These are phyloP conservation scores for Neuroscelio doddi DNA, from an alignment of 2,888 invertebrate species.

Conservation along the genomic window DNA sequence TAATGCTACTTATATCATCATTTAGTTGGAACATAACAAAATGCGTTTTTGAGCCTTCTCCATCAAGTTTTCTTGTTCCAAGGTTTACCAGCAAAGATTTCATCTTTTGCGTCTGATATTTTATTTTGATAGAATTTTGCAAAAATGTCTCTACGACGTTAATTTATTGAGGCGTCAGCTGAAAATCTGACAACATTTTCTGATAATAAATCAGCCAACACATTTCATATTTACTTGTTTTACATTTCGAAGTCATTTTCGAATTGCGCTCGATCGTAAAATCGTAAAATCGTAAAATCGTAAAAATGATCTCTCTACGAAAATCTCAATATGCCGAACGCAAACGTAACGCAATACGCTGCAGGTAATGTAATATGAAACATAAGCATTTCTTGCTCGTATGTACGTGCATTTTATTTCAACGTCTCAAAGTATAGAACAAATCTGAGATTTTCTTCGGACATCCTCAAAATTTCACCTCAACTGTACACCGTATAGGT, in stretches of 20 bases:
- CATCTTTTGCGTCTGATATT: too few species aligned
- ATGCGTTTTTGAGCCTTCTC: not conserved
- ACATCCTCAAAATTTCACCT: not conserved
- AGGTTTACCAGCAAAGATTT: not conserved
- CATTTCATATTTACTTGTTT: too few species aligned
- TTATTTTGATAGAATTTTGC: too few species aligned
- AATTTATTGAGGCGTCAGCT: too few species aligned
- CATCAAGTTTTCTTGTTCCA: not conserved
- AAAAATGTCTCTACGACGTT: too few species aligned
- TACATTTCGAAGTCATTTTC: not conserved
- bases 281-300: not conserved
- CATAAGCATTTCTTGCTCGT: not conserved
- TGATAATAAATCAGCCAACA: too few species aligned
- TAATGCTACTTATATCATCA: not conserved
- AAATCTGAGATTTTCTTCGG: not conserved
- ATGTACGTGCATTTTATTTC: constrained; percentile 8
- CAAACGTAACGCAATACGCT: not conserved
- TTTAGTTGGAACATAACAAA: not conserved
- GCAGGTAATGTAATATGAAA: constrained; percentile 8
- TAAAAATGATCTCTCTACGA: not conserved
- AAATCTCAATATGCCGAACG: not conserved
- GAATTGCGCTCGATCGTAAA: not conserved
- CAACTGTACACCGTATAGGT: too few species aligned
- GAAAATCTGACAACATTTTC: too few species aligned
- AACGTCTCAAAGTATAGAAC: not conserved